Evolutionary conservation across 2,888 invertebrate genomes (phyloP).

Genomic region (Nasonovia ribisnigri): DNA sequence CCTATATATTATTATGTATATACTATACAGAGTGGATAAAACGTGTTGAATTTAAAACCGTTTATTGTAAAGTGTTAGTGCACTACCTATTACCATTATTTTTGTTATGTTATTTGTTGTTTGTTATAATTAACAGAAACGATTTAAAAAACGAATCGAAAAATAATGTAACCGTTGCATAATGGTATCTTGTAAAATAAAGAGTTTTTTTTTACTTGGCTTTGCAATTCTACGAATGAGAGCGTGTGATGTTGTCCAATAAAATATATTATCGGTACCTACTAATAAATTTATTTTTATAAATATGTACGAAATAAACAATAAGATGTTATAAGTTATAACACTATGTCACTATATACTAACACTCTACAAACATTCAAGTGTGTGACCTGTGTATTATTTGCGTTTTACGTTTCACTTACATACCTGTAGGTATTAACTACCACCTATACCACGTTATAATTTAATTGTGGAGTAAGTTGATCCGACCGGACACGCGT

Average conservation of each 20-base stretch:
- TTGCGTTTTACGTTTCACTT: not conserved
- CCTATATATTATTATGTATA: not conserved
- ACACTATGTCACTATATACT: no score
- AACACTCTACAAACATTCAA: not conserved
- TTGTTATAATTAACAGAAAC: not conserved
- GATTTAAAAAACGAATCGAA: not conserved
- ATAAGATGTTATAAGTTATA: not conserved
- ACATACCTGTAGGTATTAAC: not conserved
- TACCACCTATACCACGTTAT: not conserved
- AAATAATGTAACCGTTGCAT: not conserved
- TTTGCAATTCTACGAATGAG: not conserved
- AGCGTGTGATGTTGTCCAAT: not conserved
- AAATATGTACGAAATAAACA: not conserved
- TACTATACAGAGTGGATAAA: not conserved
- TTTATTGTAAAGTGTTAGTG: conserved; percentile 4
- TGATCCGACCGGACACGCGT: not conserved
- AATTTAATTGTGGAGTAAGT: not conserved
- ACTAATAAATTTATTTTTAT: not conserved
- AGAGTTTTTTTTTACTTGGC: not conserved
- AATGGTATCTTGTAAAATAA: not conserved
- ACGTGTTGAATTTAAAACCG: conserved; percentile 11
- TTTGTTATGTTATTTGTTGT: not conserved
- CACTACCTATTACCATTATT: not conserved
- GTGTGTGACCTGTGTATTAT: not conserved
- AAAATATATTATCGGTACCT: not conserved